Evolutionary conservation across 2,888 invertebrate species (phyloP), one percentile per base, ranked within the genome.

Genomic region (Papilio protenor): DNA sequence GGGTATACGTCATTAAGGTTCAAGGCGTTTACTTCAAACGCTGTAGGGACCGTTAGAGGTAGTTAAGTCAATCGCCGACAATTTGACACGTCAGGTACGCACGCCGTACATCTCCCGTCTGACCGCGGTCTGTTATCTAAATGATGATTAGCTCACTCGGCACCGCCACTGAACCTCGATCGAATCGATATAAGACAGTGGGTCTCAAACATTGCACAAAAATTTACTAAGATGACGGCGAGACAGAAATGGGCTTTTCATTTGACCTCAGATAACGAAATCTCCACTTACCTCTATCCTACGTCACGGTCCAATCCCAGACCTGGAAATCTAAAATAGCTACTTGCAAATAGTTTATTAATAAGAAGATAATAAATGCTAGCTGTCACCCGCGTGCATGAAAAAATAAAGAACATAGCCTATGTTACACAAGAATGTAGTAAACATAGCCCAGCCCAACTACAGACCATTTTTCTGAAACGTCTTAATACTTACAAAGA

Each of bases 101-200:
- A 76, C 80, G 71, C 66, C 80, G 84, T 86, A 84, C 77, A 84
- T 88, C 83, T 87, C 80, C 18, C 79, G 84, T 83, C 82, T 89
- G 88, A 90, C 85, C 86, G 86, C 86, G 81, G 52, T 40, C 83
- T 81, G 81, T 83, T 86, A 85, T 85, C 87, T 87, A 85, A 87
- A 88, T 84, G 87, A 87, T 88, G 87, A 89, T 90, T 89, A 85
- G 83, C 80, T 82, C 59, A 77, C 70, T 21, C 77, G 71, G n/a
- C 61, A 55, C 72, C 72, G 40, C 71, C 70, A 78, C 49, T 6
- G 75, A 10, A 75, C 72, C 77, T 78, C 79, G 52, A 64, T 52
- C 40, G 61, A 59, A 72, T 77, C 59, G 23, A 59, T 57, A 71
- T 59, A 57, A 61, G 45, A 70, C 69, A 52, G n/a, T 11, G 78